phyloP scores from a whole-genome alignment of 2,797 vertebrate species.

The Oreortyx pictus region DNA sequence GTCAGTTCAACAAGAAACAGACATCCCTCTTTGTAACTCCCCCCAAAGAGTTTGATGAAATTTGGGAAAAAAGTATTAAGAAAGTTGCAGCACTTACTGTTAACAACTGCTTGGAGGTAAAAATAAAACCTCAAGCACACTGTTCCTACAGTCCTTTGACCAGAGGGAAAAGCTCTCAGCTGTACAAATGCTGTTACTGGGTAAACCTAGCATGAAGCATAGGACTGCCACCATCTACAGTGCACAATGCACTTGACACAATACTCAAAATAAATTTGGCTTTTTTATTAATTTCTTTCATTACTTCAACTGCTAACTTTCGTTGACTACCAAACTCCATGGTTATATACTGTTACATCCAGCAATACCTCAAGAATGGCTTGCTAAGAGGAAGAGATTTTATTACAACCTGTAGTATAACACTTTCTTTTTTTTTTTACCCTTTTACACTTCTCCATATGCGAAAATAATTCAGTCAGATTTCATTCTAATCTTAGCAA shows the following conservation, averaged over 20 bases:
- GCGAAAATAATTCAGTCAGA: not conserved
- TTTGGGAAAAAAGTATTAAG: not conserved
- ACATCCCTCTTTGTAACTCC: not conserved
- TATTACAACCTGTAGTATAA: not conserved
- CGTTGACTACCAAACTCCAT: not conserved
- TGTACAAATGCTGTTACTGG: not conserved
- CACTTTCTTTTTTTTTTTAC: not conserved
- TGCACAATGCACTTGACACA: not conserved
- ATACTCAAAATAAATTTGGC: not conserved
- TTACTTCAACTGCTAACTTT: not conserved
- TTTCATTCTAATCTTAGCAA: not conserved
- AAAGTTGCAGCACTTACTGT: not conserved
- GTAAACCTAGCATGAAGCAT: not conserved
- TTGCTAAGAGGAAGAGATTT: not conserved
- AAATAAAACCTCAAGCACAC: not conserved
- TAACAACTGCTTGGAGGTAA: not conserved
- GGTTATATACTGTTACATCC: not conserved
- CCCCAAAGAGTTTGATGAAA: not conserved
- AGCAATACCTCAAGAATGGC: not conserved
- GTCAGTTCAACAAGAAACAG: not conserved
- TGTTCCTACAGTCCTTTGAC: not conserved
- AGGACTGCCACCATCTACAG: not conserved
- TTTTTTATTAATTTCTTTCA: not conserved
- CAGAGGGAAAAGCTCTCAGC: not conserved
- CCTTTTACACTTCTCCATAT: not conserved